phyloP scores from a whole-genome alignment of 1,140 invertebrate genomes.

The Sweltsa coloradensis region DNA sequence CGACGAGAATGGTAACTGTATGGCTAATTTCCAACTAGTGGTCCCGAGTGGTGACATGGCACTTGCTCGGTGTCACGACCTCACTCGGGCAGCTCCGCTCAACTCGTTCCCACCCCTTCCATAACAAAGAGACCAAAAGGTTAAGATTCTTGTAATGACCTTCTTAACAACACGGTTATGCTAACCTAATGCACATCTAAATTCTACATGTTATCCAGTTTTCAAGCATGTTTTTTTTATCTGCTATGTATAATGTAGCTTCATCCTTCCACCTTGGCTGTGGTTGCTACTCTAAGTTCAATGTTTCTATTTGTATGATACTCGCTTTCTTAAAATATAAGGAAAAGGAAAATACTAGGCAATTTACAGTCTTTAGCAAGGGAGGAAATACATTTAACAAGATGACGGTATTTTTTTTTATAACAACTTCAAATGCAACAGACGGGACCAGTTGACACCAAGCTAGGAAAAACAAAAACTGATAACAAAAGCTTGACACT shows the following conservation, averaged over 20 bases:
- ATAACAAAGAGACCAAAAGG: conserved; percentile 14
- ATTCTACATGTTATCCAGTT: conserved; percentile 19
- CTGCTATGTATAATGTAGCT: conserved; percentile 9
- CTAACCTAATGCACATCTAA: conserved; percentile 21
- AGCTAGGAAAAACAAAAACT: conserved; percentile 12
- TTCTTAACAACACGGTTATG: conserved; percentile 19
- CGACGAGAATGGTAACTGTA: too few relatives aligned
- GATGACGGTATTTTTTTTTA: conserved; percentile 11
- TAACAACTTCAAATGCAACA: conserved; percentile 15
- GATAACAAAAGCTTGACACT: conserved; percentile 10
- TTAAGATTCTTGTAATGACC: conserved; percentile 13
- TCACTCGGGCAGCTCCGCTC: neutral
- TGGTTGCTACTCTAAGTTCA: conserved; percentile 11
- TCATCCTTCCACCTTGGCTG: conserved; percentile 11
- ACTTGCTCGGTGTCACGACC: neutral
- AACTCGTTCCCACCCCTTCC: neutral
- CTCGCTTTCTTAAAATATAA: conserved; percentile 10
- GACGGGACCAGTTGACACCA: conserved; percentile 12
- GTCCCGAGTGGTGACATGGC: neutral
- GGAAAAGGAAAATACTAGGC: conserved; percentile 12
- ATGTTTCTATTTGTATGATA: conserved; percentile 6
- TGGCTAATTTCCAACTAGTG: neutral
- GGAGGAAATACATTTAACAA: conserved; percentile 15
- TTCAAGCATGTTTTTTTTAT: conserved; percentile 13
- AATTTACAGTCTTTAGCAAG: conserved; percentile 13